A percentile compares a stretch with the other conserved stretches of the same genome.
These are phyloP conservation scores for Porites lutea DNA, from an alignment of 64 coral and sea anemone species.

Conservation along the genomic window DNA sequence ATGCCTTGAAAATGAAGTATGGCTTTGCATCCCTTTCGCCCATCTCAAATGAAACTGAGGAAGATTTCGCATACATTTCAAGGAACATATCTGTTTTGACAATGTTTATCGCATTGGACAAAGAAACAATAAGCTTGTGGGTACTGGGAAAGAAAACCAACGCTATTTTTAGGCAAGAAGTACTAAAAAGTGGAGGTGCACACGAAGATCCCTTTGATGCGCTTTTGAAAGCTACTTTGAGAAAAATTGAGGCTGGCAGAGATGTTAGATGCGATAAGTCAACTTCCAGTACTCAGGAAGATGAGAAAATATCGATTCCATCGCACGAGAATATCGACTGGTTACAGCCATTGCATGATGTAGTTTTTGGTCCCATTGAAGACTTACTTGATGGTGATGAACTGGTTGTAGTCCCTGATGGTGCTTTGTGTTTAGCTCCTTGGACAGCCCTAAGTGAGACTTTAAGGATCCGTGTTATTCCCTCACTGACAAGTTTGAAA, in stretches of 20 bases:
- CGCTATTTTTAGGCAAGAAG: not conserved
- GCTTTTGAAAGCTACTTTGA: not conserved
- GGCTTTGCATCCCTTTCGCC: not conserved
- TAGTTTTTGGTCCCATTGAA: not conserved
- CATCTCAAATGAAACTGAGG: not conserved
- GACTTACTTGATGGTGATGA: slow-evolving; percentile 23
- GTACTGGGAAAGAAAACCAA: not conserved
- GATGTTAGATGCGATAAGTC: not conserved
- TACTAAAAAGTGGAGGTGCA: not conserved
- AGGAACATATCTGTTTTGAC: not conserved
- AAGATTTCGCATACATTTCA: not conserved
- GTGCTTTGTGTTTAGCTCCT: slow-evolving; percentile 31
- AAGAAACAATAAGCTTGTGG: not conserved
- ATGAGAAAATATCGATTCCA: not conserved
- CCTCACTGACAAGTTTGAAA: slow-evolving; percentile 26
- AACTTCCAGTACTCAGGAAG: not conserved
- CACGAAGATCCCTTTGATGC: not conserved
- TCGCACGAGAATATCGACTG: not conserved
- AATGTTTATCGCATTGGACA: not conserved
- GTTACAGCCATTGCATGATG: not conserved
- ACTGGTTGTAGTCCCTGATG: slow-evolving; percentile 55
- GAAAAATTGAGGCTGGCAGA: not conserved
- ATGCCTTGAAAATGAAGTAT: slow-evolving; percentile 12
- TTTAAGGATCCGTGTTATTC: slow-evolving; percentile 2
- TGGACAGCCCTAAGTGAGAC: slow-evolving; percentile 30